Evolutionary conservation across 2,888 invertebrate species (phyloP), one percentile per base, ranked within the genome.

Genomic region (Lochmaea crataegi): DNA sequence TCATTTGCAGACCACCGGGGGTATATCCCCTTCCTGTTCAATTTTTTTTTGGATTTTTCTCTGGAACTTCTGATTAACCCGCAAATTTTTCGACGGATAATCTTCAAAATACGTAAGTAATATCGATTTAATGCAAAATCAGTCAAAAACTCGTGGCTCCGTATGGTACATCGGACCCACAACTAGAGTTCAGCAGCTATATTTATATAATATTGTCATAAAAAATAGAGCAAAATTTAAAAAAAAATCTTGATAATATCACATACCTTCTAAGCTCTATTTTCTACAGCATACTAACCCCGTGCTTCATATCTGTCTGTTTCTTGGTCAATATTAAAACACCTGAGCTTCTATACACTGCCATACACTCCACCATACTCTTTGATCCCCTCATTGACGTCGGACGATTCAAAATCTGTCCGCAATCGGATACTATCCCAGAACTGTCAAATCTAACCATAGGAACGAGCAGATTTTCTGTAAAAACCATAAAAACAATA

Each of bases 321-420:
- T 73, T 75, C 11, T 84, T 84, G 57, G 83, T 82, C 65, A 85
- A 81, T 67, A 86, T 82, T 75, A 85, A 79, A 60, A 86, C 81
- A 76, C 86, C 85, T 14, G 84, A 82, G 4, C 85, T 85, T 64
- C 81, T 82, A 12, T 81, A 76, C 53, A 85, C 81, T 0, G 85
- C 86, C 61, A 86, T 83, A 72, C 83, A 86, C 38, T 86, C 86
- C 67, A 86, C 82, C 86, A 86, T 86, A 75, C 85, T 85, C 68
- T 83, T 80, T 10, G 85, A 85, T 38, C 82, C 82, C 51, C 80
- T 82, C 72, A 85, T 67, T 60, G 79, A 74, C 63, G 77, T 75
- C 26, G 79, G 79, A 2, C 75, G 51, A 11, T 83, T 82, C 11
- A 80, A 76, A 18, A 80, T 79, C 58, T 83, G 78, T 5, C 73